Percentiles rank a stretch among this genome's conserved stretches.
Evolutionary conservation across 2,797 vertebrate genomes (phyloP).

Genomic region (Hafferia zeledoni): DNA sequence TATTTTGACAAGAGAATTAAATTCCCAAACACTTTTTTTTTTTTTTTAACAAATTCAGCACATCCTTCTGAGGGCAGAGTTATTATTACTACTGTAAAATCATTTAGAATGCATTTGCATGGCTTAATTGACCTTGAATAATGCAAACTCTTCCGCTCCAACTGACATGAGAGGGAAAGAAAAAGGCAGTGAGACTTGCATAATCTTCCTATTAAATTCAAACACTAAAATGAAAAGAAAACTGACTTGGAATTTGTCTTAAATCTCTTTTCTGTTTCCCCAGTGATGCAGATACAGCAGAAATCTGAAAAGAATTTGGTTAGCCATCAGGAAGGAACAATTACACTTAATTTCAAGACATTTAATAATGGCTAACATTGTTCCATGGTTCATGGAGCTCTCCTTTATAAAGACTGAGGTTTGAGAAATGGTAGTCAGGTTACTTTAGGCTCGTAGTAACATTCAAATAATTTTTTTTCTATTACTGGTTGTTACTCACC

Average conservation of each 20-base stretch:
- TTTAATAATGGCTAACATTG: not conserved
- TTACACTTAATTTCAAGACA: not conserved
- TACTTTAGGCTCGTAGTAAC: not conserved
- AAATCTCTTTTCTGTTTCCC: not conserved
- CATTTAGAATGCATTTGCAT: slow-evolving; percentile 54
- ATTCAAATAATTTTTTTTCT: not conserved
- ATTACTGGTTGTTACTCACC: not conserved
- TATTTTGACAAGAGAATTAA: not conserved
- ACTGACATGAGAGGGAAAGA: not conserved
- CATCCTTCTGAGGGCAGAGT: not conserved
- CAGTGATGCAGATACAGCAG: not conserved
- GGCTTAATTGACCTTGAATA: slow-evolving; percentile 62
- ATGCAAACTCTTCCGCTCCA: not conserved
- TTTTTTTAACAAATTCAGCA: not conserved
- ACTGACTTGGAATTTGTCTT: slow-evolving; percentile 12
- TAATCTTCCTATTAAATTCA: slow-evolving; percentile 38
- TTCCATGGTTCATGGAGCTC: not conserved
- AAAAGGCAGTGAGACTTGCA: slow-evolving; percentile 20
- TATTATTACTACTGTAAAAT: slow-evolving; percentile 47
- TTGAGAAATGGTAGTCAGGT: not conserved
- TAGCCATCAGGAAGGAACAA: not conserved
- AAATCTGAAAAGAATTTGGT: not conserved
- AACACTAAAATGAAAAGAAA: slow-evolving; percentile 16
- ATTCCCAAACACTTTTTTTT: not conserved
- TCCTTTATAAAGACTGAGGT: not conserved